phyloP scores from a whole-genome alignment of 53 echinoderm and acorn worm genomes.

The Arbacia lixula region DNA sequence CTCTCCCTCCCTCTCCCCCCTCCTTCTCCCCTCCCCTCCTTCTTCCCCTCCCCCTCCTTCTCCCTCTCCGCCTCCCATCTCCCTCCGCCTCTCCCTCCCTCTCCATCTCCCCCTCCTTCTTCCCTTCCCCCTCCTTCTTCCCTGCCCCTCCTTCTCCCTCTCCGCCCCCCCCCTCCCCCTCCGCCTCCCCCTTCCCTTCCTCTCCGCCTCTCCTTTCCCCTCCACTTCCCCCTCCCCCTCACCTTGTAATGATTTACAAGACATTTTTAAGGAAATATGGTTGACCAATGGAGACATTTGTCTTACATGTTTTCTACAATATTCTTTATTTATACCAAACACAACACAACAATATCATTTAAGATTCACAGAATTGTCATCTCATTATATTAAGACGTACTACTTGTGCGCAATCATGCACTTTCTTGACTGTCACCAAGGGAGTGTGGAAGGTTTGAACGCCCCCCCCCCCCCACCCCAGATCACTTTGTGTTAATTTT shows the following conservation, averaged over 20 bases:
- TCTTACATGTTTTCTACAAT: too few relatives aligned
- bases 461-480: too few relatives aligned
- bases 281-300: too few relatives aligned
- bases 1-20: neutral
- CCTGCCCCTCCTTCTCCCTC: neutral
- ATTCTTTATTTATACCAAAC: too few relatives aligned
- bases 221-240: neutral
- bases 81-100: neutral
- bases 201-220: neutral
- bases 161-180: neutral
- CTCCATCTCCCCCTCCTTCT: neutral
- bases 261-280: too few relatives aligned
- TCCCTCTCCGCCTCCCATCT: neutral
- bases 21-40: neutral
- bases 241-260: neutral
- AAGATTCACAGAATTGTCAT: too few relatives aligned
- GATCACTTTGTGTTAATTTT: too few relatives aligned
- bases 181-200: neutral
- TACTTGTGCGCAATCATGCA: too few relatives aligned
- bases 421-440: too few relatives aligned
- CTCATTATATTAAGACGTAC: too few relatives aligned
- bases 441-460: too few relatives aligned
- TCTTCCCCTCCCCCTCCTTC: neutral
- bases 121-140: neutral
- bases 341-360: too few relatives aligned